These are phyloP conservation scores for Meloidogyne hapla DNA, from an alignment of 1,140 invertebrate genomes.

Conservation along the genomic window DNA sequence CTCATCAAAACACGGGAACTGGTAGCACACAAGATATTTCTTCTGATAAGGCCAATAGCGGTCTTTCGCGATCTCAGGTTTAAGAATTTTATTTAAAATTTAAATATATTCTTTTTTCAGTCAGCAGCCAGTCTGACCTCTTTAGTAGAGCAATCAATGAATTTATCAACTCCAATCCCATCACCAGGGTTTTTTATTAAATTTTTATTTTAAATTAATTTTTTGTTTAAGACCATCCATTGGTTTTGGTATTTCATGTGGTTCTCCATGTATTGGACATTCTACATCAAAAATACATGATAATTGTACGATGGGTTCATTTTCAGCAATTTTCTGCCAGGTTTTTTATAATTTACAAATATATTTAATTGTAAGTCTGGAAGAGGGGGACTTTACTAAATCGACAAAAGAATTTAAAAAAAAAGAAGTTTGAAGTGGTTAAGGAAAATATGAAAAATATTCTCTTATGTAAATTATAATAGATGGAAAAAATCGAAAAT, in stretches of 20 bases:
- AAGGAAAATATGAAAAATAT: no score
- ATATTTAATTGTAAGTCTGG: no score
- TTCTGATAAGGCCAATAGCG: conserved; percentile 36
- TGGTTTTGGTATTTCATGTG: conserved; percentile 9
- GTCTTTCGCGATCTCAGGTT: conserved; percentile 37
- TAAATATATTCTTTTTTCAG: neutral
- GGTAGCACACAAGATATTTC: conserved; percentile 23
- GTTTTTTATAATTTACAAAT: neutral
- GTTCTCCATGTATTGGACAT: neutral
- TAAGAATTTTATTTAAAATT: neutral
- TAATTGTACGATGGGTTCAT: conserved; percentile 28
- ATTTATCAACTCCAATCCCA: conserved; percentile 18
- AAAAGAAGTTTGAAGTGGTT: neutral
- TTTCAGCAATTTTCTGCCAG: conserved; percentile 25
- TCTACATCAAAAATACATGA: conserved; percentile 14
- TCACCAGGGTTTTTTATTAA: conserved; percentile 10
- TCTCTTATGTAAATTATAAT: no score
- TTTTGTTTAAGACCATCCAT: conserved; percentile 4
- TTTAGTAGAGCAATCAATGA: conserved; percentile 36
- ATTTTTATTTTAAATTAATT: conserved; percentile 19
- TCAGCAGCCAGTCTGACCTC: conserved; percentile 45
- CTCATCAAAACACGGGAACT: conserved; percentile 22
- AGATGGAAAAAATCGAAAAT: no score
- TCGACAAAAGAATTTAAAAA: conserved; percentile 33
- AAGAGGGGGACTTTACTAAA: conserved; percentile 30